Evolutionary conservation across 2,888 invertebrate species (phyloP).

Genomic region (Drosophila mimetica): DNA sequence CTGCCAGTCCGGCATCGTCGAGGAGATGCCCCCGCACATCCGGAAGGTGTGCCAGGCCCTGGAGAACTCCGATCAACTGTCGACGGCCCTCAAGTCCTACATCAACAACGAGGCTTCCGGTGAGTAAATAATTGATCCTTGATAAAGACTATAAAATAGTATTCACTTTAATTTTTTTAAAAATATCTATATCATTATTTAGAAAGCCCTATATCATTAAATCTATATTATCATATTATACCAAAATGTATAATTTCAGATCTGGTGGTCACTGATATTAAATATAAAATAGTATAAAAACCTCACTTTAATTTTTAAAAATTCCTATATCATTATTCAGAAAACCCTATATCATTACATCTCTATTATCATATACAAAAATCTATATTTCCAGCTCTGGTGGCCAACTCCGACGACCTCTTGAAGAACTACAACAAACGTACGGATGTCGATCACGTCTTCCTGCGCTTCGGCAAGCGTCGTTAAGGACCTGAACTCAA

Average conservation of each 20-base stretch:
- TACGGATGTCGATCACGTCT: conserved; percentile 95
- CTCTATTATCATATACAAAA: neutral
- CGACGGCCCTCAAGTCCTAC: conserved; percentile 82
- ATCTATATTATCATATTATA: no score
- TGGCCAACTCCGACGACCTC: conserved; percentile 82
- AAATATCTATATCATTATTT: no score
- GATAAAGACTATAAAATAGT: no score
- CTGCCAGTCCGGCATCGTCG: conserved; percentile 86
- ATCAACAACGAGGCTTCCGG: conserved; percentile 84
- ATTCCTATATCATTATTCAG: no score
- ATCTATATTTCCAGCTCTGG: conserved; percentile 68
- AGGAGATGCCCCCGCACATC: conserved; percentile 86
- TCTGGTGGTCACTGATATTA: no score
- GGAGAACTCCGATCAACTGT: conserved; percentile 83
- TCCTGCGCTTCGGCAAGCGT: conserved; percentile 94
- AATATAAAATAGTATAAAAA: no score
- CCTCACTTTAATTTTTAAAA: no score
- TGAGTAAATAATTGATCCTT: no score
- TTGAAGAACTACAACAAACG: conserved; percentile 89
- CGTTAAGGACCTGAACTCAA: conserved; percentile 85
- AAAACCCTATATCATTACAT: no score
- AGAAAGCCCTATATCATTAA: no score
- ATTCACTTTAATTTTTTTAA: no score
- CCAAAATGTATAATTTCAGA: no score
- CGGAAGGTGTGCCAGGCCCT: conserved; percentile 86